Evolutionary conservation across 2,888 invertebrate species (phyloP).

Genomic region (Cephus spinipes): DNA sequence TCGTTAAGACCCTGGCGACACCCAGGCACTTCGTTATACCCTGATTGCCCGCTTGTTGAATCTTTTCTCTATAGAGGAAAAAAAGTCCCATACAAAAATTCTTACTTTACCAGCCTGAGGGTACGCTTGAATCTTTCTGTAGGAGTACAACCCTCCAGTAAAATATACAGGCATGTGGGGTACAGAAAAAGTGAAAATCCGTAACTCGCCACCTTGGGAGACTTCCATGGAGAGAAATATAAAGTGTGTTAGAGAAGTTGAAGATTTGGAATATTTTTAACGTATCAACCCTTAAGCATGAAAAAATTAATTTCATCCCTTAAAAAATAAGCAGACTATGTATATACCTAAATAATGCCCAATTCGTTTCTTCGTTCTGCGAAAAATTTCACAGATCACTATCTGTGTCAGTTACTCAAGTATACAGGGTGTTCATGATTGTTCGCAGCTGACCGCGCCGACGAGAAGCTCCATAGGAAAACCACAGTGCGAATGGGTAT

Average conservation of each 20-base stretch:
- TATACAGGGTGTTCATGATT: neutral
- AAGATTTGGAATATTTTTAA: neutral
- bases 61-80: neutral
- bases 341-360: neutral
- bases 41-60: neutral
- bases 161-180: neutral
- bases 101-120: neutral
- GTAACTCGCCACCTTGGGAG: neutral
- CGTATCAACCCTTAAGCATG: neutral
- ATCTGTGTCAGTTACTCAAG: rapidly evolving
- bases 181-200: neutral
- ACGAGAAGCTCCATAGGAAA: slow-evolving; percentile 84
- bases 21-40: neutral
- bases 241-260: neutral
- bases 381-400: neutral
- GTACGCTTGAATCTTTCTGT: neutral
- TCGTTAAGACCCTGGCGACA: slow-evolving; percentile 9
- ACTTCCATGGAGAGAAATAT: neutral
- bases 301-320: neutral
- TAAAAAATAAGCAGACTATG: neutral
- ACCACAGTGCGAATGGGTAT: slow-evolving; percentile 89
- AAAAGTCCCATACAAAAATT: neutral
- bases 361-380: neutral
- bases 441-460: slow-evolving; percentile 80
- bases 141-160: neutral